Base-by-base conservation (phyloP, 2,113 vertebrate species). In the Amblyornis subalaris region DNA sequence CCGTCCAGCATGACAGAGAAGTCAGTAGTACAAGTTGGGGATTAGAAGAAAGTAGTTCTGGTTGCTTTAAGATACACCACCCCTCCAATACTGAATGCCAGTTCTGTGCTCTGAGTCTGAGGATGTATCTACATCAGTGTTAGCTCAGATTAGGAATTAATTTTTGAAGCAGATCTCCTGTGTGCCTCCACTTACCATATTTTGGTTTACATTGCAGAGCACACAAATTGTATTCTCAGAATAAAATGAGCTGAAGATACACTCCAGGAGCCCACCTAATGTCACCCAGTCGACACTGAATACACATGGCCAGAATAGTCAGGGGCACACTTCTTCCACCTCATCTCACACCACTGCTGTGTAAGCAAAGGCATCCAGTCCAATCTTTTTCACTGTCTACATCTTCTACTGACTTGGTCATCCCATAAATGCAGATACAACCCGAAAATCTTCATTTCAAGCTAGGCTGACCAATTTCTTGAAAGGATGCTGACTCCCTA, bases 141-240 rank as follows among this genome's bases (percentile, higher is more conserved):
- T 45, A 50, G 12, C 8, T 64, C 38, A 64, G 26, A 67, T 55
- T 23, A 61, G 25, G 51, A 83, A 80, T 36, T 26, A 18, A 22
- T 61, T 83, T 86, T 83, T 61, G 21, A 84, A 76, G 31, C 1
- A 15, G 6, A 40, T 24, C n/a, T 94, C 24, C 17, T 11, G 12
- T 15, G 7, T 44, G 4, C 4, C 18, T 3, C 18, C 8, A n/a
- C 9, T 47, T 71, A 29, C 7, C 3, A 10, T 31, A 50, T 53
- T 94, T 76, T 35, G 1, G 3, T 25, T 91, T 53, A 20, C 10
- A 23, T 35, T 70, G 24, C n/a, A 69, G 40, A 72, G 5, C 17
- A 31, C 0, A 2, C 0, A 65, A 44, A 28, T 51, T 0, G 0
- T 16, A 7, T 77, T 76, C 2, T 48, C 72, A 81, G 22, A 53